These are phyloP conservation scores for Monodelphis domestica DNA, from an alignment of 2,797 vertebrate genomes.

Conservation along the genomic window DNA sequence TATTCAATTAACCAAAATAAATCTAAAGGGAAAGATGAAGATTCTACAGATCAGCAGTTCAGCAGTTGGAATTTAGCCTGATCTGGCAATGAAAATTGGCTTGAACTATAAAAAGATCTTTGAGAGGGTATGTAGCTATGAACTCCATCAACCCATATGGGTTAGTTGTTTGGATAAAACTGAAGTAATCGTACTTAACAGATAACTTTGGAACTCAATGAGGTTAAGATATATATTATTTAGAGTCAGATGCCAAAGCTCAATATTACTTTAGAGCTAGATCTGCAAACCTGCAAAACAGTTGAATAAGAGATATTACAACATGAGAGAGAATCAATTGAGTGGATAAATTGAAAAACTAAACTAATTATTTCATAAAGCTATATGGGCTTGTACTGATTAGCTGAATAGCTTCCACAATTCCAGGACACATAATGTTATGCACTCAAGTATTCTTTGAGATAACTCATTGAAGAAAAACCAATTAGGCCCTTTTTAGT, in stretches of 20 bases:
- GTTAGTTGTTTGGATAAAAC: conserved; percentile 60
- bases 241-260: conserved; percentile 4
- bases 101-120: conserved; percentile 64
- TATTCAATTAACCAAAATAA: conserved; percentile 70
- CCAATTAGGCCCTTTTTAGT: conserved; percentile 63
- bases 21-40: conserved; percentile 58
- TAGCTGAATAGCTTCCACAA: conserved; percentile 62
- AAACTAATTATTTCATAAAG: conserved; percentile 72
- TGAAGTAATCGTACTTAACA: conserved; percentile 50
- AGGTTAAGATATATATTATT: conserved; percentile 34
- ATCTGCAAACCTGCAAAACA: conserved; percentile 46
- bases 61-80: conserved; percentile 75
- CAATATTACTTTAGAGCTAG: conserved; percentile 28
- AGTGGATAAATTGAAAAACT: conserved; percentile 68
- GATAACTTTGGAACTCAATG: background rate
- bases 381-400: conserved; percentile 65
- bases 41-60: conserved; percentile 67
- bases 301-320: conserved; percentile 49
- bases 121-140: conserved; percentile 50
- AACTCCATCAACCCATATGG: conserved; percentile 54
- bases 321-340: conserved; percentile 53
- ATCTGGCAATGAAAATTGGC: conserved; percentile 47
- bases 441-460: conserved; percentile 70
- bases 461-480: conserved; percentile 76
- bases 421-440: conserved; percentile 63